Evolutionary conservation across 2,797 vertebrate species (phyloP), one percentile per base, ranked within the genome.

Genomic region (Brachyrhaphis roseni): DNA sequence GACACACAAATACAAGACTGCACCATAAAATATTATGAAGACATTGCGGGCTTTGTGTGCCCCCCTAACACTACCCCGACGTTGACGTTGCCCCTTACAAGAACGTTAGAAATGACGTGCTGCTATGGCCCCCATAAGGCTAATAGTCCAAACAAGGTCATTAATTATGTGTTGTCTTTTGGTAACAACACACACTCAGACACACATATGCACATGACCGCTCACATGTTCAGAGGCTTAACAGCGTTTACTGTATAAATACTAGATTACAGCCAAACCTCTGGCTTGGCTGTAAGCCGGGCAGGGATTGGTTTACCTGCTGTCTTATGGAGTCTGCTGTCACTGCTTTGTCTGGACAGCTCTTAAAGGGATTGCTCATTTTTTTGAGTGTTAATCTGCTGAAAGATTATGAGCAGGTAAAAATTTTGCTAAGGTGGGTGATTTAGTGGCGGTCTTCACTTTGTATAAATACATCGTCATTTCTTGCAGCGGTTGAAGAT

Each of bases 201-300:
- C 76, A 79, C 49, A 80, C 18, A 53, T 41, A 34, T 59, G 34
- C 76, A 77, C 59, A 76, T 3, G 10, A n/a, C n/a, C 23, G 72
- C 75, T 87, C 80, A 86, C 76, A 81, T 85, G 82, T 20, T 84
- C 8, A 0, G 31, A 64, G 13, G 36, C 62, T 78, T 55, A 75
- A 82, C 8, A 57, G 13, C 16, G 49, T 76, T 86, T 74, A 72
- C 45, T 66, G 31, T 76, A 51, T 23, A 39, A 36, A 51, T 31
- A 39, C 10, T 75, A 26, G 72, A 77, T 77, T 51, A 72, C 34
- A 13, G 70, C 31, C 10, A 53, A 51, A 18, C 26, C 5, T 36
- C 72, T 3, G 28, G 41, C 46, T 74, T n/a, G n/a, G n/a, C 16
- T 51, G 28, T 16, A 77, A 75, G 71, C 8, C 20, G 5, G 41